Base-by-base conservation (phyloP, 1,140 invertebrate species). In the Coboldia fuscipes region DNA sequence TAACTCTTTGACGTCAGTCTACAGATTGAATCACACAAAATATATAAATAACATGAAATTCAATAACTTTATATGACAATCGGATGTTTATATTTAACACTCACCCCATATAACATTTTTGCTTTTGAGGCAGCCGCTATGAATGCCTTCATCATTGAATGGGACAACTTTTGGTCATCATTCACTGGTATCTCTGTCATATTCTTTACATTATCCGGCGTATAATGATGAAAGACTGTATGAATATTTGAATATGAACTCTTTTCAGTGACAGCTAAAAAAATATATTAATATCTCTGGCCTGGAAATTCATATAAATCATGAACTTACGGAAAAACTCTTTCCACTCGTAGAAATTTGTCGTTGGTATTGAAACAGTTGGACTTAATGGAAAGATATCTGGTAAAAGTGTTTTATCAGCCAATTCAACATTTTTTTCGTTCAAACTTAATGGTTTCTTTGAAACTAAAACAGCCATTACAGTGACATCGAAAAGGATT, bases 61-160 rank as follows among this genome's bases (percentile, higher is more conserved):
- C 35, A 22, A 30, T 3, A 29, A 3, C 21, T 16, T n/a, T n/a
- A n/a, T n/a, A n/a, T n/a, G n/a, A n/a, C n/a, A n/a, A n/a, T n/a
- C 19, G 23, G 31, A 18, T 15, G 29, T 30, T 12, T 24, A 7
- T 26, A 30, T 21, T 26, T 23, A 19, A 8, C 26, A 53, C 59
- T 60, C 61, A 67, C 65, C 23, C 80, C 82, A 59, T 70, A 79
- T 43, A 63, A 57, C 43, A 70, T 62, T 43, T 65, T 70, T 2
- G 82, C 83, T 45, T 71, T 72, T 28, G 68, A 54, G 10, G 67
- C 62, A 8, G 79, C 75, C 20, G 69, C 61, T 18, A 67, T 64
- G 48, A 84, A 81, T 13, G 71, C 61, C 48, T 84, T 77, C 4
- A 79, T 51, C 41, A 84, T 50, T 13, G 67, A 68, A 42, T 77